These are phyloP conservation scores for Betta splendens DNA, from an alignment of 2,797 vertebrate species.

Conservation along the genomic window DNA sequence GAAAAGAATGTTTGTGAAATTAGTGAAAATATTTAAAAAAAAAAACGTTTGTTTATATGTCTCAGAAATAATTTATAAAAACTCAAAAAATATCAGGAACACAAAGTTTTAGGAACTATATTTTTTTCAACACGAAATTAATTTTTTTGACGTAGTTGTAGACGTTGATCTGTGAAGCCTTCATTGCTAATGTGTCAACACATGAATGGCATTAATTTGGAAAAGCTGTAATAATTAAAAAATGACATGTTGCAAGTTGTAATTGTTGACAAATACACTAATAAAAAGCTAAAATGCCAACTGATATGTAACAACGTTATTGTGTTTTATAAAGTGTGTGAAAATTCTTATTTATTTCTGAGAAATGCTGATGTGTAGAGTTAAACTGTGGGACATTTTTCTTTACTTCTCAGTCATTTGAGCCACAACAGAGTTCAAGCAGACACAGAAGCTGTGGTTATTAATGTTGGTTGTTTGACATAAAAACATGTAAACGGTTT, in stretches of 20 bases:
- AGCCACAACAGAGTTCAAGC: background rate
- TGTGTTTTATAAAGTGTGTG: background rate
- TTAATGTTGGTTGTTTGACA: constrained; percentile 7
- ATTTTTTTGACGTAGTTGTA: no score
- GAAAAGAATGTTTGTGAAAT: background rate
- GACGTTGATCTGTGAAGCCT: background rate
- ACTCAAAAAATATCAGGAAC: no score
- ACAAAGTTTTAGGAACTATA: no score
- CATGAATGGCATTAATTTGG: background rate
- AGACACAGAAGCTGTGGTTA: constrained; percentile 8
- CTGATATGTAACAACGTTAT: background rate
- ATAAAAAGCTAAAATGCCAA: background rate
- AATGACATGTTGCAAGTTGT: background rate
- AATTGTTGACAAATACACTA: background rate
- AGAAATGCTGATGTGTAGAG: background rate
- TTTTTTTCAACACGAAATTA: no score
- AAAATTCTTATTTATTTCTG: background rate
- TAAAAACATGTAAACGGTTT: constrained; percentile 1
- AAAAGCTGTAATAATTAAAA: background rate
- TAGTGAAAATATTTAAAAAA: background rate
- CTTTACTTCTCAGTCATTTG: background rate
- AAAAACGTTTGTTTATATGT: no score
- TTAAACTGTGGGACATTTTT: background rate
- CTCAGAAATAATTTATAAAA: no score
- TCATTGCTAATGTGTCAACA: background rate